A percentile compares a stretch with the other conserved stretches of the same genome.
Evolutionary conservation across 2,113 vertebrate species (phyloP).

Genomic region (Peromyscus leucopus): DNA sequence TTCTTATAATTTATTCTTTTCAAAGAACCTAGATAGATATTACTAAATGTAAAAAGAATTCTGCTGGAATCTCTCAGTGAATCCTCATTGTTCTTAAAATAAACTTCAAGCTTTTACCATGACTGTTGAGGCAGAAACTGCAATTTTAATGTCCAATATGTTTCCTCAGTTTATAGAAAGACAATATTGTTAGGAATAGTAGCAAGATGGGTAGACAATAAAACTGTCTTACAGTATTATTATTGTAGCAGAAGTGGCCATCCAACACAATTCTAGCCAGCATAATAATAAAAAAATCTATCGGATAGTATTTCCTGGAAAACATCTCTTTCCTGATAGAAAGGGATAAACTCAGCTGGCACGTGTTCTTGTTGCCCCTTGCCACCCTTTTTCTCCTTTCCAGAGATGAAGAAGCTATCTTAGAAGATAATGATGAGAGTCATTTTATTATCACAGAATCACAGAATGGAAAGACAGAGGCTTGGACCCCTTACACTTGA

Average conservation of each 20-base stretch:
- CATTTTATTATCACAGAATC: not conserved
- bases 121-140: constrained; percentile 18
- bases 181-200: constrained; percentile 4
- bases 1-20: constrained; percentile 32
- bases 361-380: not conserved
- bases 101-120: constrained; percentile 39
- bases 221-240: not conserved
- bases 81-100: constrained; percentile 41
- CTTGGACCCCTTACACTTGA: not conserved
- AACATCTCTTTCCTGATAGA: constrained; percentile 11
- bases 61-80: not conserved
- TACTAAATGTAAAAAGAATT: constrained; percentile 30
- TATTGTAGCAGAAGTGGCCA: not conserved
- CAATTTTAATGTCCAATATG: not conserved
- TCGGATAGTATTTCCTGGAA: not conserved
- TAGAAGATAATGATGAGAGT: constrained; percentile 4
- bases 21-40: not conserved
- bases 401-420: not conserved
- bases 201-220: constrained; percentile 32
- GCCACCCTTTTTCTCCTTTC: not conserved
- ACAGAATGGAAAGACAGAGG: constrained; percentile 33
- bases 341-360: constrained; percentile 12
- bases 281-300: constrained; percentile 30
- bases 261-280: constrained; percentile 15
- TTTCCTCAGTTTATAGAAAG: constrained; percentile 39